These are phyloP conservation scores for Philotrypesis tridentata DNA, from an alignment of 1,140 invertebrate genomes.

Conservation along the genomic window DNA sequence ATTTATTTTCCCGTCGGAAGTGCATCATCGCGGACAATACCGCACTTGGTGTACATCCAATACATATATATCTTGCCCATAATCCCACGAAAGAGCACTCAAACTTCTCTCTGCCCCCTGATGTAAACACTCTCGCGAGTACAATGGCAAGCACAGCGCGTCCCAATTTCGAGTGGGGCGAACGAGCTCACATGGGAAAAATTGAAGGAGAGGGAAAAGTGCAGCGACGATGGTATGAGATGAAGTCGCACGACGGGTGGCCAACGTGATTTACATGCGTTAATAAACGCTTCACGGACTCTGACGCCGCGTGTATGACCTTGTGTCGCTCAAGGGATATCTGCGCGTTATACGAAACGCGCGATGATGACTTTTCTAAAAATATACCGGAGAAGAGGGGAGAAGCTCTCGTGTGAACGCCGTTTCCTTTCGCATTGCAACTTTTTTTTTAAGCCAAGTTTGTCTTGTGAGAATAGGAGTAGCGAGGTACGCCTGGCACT, in stretches of 20 bases:
- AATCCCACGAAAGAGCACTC: not conserved
- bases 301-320: not conserved
- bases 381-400: not conserved
- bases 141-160: not conserved
- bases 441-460: not conserved
- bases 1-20: conserved; percentile 9
- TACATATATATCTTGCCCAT: not conserved
- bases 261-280: conserved; percentile 65
- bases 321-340: not conserved
- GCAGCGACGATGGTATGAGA: conserved; percentile 29
- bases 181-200: conserved; percentile 1
- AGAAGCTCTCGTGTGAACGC: not conserved
- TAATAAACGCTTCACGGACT: conserved; percentile 66
- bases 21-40: conserved; percentile 12
- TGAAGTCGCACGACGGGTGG: not conserved
- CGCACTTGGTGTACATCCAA: not conserved
- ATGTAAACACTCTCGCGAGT: not conserved
- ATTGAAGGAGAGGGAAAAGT: conserved; percentile 34
- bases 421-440: not conserved
- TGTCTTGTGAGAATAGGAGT: not conserved
- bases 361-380: conserved; percentile 2
- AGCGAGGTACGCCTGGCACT: too few relatives aligned
- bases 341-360: too few relatives aligned
- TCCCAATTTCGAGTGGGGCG: not conserved
- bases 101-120: not conserved